phyloP scores from a whole-genome alignment of 2,113 vertebrate genomes.

The Sprattus sprattus region DNA sequence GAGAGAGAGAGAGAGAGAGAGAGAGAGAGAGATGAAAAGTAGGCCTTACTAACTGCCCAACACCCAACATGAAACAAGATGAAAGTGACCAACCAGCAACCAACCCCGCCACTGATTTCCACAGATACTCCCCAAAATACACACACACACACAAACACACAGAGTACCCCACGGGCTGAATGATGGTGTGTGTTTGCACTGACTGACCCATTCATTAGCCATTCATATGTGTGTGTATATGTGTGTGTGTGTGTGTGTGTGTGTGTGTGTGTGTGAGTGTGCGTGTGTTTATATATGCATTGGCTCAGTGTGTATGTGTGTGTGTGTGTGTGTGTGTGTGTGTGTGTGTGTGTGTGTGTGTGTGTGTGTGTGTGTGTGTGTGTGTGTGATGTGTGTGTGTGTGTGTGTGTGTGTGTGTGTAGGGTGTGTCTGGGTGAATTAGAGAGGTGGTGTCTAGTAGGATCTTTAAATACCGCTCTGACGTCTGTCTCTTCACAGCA shows the following conservation, averaged over 20 bases:
- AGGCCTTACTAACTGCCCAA: background rate
- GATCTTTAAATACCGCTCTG: constrained; percentile 7
- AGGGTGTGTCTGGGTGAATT: constrained; percentile 1
- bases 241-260: constrained; percentile 9
- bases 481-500: background rate
- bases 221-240: constrained; percentile 23
- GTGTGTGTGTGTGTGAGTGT: constrained; percentile 19
- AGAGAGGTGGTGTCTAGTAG: constrained; percentile 13
- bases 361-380: constrained; percentile 32
- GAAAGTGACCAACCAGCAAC: background rate
- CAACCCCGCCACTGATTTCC: background rate
- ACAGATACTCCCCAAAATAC: constrained; percentile 11
- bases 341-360: constrained; percentile 15
- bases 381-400: constrained; percentile 2
- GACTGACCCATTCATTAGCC: constrained; percentile 7
- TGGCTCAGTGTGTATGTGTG: constrained; percentile 14
- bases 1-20: background rate
- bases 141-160: constrained; percentile 4
- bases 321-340: constrained; percentile 29
- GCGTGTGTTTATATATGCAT: constrained; percentile 12
- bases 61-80: constrained; percentile 3
- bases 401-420: constrained; percentile 19
- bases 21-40: background rate
- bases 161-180: background rate
- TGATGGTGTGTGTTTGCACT: constrained; percentile 14